These are phyloP conservation scores for Tetragnatha versicolor DNA, from an alignment of 1,140 invertebrate species.

Conservation along the genomic window DNA sequence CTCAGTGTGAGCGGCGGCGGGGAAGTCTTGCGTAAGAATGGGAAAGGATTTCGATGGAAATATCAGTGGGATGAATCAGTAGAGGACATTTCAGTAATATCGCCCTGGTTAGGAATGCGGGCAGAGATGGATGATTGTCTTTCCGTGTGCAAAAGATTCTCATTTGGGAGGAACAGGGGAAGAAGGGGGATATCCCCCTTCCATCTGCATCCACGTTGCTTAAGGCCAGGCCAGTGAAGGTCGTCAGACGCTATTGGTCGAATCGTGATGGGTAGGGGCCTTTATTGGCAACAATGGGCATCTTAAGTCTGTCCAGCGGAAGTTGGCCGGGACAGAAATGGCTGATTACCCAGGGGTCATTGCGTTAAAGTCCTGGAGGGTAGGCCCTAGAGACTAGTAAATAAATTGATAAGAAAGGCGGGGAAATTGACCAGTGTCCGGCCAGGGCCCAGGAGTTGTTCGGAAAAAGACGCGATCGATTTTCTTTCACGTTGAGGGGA, in stretches of 20 bases:
- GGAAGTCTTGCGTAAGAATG: no score
- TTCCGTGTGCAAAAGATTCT: conserved; percentile 11
- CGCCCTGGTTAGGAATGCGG: not conserved
- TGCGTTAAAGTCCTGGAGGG: conserved; percentile 53
- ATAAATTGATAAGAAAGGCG: conserved; percentile 57
- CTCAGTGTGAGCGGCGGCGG: no score
- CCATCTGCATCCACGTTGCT: conserved; percentile 42
- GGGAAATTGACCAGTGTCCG: conserved; percentile 54
- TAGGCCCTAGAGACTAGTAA: conserved; percentile 43
- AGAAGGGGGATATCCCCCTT: conserved; percentile 23
- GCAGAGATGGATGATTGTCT: conserved; percentile 18
- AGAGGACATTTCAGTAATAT: no score
- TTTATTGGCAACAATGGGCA: conserved; percentile 55
- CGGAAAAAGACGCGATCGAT: conserved; percentile 41
- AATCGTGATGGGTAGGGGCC: conserved; percentile 49
- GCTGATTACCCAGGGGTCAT: conserved; percentile 55
- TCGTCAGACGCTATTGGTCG: conserved; percentile 44
- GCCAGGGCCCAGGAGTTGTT: conserved; percentile 37
- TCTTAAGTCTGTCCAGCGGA: conserved; percentile 54
- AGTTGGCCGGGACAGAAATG: conserved; percentile 53
- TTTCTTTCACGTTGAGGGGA: conserved; percentile 40
- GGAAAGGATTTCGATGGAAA: no score
- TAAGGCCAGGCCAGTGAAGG: conserved; percentile 19
- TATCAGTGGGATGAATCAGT: no score
- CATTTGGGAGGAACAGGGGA: no score